phyloP scores from a whole-genome alignment of 2,113 vertebrate species.

The Menidia beryllina region DNA sequence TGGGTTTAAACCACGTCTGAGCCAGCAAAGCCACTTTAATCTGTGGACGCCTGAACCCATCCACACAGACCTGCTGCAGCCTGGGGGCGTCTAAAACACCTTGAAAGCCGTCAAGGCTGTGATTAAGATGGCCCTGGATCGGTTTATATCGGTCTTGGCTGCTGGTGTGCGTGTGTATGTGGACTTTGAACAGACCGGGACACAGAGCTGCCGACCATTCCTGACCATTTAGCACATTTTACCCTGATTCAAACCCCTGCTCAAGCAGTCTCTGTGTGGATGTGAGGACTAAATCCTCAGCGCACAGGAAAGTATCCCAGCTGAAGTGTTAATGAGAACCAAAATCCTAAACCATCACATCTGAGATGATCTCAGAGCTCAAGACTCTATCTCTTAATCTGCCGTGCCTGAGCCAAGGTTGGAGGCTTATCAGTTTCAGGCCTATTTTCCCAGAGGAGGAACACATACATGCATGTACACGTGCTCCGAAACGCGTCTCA shows the following conservation, averaged over 20 bases:
- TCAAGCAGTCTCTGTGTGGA: background rate
- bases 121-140: slow-evolving; percentile 34
- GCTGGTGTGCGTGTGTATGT: background rate
- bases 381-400: slow-evolving; percentile 43
- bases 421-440: slow-evolving; percentile 31
- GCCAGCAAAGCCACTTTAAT: slow-evolving; percentile 30
- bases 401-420: slow-evolving; percentile 25
- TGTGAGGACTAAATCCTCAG: background rate
- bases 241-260: background rate
- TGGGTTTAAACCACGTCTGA: slow-evolving; percentile 1
- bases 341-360: slow-evolving; percentile 37
- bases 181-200: slow-evolving; percentile 9
- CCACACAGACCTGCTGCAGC: slow-evolving; percentile 52
- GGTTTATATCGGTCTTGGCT: slow-evolving; percentile 3
- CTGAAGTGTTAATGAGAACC: slow-evolving; percentile 23
- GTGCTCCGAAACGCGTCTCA: slow-evolving; percentile 34
- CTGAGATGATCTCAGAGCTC: slow-evolving; percentile 27
- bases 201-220: background rate
- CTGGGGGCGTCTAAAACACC: slow-evolving; percentile 27
- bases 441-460: slow-evolving; percentile 28
- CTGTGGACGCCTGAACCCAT: slow-evolving; percentile 7
- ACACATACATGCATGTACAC: slow-evolving; percentile 29
- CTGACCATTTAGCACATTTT: background rate
- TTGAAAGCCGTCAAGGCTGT: slow-evolving; percentile 47
- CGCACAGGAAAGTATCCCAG: slow-evolving; percentile 10